A percentile compares a stretch with the other conserved stretches of the same genome.
Conservation (phyloP, 64 coral and sea anemone genomes). For the Astreopora myriophthalma region DNA sequence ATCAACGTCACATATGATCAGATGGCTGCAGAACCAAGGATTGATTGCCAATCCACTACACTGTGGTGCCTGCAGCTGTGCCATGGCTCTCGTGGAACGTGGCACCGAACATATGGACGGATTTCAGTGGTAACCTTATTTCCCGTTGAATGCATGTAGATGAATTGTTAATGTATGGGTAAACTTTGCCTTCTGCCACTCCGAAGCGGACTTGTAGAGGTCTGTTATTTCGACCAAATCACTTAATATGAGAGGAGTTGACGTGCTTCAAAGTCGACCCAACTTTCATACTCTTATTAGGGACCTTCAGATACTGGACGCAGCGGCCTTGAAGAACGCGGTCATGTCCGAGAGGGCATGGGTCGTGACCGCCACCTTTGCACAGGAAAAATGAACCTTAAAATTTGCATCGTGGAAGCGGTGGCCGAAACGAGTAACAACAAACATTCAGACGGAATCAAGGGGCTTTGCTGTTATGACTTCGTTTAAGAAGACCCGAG, state of each 20-base stretch:
- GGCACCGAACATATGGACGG: background rate
- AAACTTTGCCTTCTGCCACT: background rate
- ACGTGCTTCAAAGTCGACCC: background rate
- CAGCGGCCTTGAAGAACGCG: too few relatives aligned
- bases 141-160: background rate
- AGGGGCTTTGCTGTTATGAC: too few relatives aligned
- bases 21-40: background rate
- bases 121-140: conserved; percentile 8
- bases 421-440: too few relatives aligned
- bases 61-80: conserved; percentile 16
- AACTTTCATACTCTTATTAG: background rate
- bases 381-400: too few relatives aligned
- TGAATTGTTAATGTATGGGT: background rate
- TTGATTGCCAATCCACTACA: conserved; percentile 20
- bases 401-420: too few relatives aligned
- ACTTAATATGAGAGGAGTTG: background rate
- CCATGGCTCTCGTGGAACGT: background rate
- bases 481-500: too few relatives aligned
- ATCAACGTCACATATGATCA: background rate
- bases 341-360: too few relatives aligned
- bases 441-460: too few relatives aligned
- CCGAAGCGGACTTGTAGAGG: too few relatives aligned
- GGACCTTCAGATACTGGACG: too few relatives aligned
- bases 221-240: background rate
- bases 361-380: too few relatives aligned